Conservation (phyloP, 2,113 vertebrate species). For the Acrocephalus kingi region DNA sequence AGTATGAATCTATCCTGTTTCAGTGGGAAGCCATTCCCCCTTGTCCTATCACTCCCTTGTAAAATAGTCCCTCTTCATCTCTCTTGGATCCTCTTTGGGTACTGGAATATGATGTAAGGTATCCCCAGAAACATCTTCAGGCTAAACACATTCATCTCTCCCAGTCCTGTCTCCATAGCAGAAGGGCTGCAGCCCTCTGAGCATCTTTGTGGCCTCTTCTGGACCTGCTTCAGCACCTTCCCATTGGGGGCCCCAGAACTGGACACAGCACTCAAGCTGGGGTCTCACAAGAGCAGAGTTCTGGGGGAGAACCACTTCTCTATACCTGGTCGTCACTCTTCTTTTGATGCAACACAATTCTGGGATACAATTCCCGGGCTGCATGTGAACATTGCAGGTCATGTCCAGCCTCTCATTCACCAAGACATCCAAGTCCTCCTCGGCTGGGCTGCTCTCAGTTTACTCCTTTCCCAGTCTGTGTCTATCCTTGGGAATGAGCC, state of each 20-base stretch:
- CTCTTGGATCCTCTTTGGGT: neutral
- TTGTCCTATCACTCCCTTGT: neutral
- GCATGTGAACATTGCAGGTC: no score
- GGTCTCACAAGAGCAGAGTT: neutral
- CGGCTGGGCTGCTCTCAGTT: neutral
- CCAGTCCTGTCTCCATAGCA: neutral
- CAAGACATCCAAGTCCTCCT: neutral
- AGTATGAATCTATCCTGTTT: neutral
- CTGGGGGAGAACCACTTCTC: neutral
- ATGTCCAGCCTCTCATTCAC: neutral
- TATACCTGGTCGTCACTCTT: neutral
- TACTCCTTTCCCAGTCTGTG: neutral
- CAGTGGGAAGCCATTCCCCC: neutral
- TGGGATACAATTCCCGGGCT: neutral
- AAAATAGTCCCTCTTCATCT: neutral
- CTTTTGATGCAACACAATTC: neutral
- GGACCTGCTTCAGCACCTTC: neutral
- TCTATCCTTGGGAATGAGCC: neutral
- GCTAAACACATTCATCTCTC: neutral
- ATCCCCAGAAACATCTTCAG: neutral
- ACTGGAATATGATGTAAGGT: neutral
- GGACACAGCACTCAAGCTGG: neutral
- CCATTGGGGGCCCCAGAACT: neutral
- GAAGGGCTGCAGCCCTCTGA: neutral
- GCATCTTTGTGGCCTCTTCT: no score